phyloP scores from a whole-genome alignment of 2,113 vertebrate species.

The Fregetta grallaria region DNA sequence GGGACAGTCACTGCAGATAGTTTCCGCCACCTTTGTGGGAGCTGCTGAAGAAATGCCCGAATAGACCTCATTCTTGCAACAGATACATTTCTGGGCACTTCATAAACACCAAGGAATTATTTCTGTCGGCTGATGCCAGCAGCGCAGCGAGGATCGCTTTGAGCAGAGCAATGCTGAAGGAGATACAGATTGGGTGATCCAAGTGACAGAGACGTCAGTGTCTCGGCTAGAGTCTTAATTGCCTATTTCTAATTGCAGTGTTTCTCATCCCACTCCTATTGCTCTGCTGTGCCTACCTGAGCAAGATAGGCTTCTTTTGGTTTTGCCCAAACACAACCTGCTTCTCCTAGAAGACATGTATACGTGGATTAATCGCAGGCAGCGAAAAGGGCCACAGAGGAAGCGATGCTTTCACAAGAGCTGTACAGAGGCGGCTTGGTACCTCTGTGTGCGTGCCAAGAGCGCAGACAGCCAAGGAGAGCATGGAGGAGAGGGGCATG shows the following conservation, averaged over 20 bases:
- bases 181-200: background rate
- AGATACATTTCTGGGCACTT: background rate
- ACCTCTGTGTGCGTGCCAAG: background rate
- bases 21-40: background rate
- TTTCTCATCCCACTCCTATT: background rate
- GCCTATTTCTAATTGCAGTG: background rate
- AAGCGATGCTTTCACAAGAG: background rate
- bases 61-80: background rate
- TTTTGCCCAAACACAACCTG: background rate
- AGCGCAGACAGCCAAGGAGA: background rate
- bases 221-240: background rate
- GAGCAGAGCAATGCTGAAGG: background rate
- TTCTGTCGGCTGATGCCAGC: background rate
- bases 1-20: background rate
- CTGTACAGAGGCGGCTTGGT: background rate
- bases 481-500: background rate
- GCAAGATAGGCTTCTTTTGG: background rate
- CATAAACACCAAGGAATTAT: background rate
- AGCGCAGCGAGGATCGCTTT: rapidly evolving
- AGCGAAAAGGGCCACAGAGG: background rate
- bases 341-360: background rate
- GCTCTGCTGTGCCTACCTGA: background rate
- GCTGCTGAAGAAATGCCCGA: background rate
- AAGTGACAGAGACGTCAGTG: background rate
- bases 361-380: rapidly evolving